Percentiles rank a stretch among this genome's conserved stretches.
Evolutionary conservation across 2,113 vertebrate species (phyloP).

Genomic region (Notothenia rossii): DNA sequence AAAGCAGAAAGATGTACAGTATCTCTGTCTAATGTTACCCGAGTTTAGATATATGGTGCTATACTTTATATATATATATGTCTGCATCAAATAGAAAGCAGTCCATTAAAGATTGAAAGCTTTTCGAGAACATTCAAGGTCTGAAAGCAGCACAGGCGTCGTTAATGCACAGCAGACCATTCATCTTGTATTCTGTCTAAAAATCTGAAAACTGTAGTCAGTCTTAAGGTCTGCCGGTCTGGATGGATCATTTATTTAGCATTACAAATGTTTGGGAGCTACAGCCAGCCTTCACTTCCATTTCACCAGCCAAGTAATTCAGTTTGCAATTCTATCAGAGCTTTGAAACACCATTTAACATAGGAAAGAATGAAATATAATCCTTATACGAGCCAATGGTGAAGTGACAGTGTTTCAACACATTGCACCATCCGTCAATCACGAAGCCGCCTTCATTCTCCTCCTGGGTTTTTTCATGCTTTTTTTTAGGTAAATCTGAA

Average conservation of each 20-base stretch:
- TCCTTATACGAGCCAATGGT: neutral
- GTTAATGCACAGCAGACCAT: conserved; percentile 23
- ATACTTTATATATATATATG: neutral
- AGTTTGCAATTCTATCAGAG: neutral
- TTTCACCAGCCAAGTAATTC: neutral
- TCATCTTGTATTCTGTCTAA: conserved; percentile 39
- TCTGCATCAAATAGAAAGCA: neutral
- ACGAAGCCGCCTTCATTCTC: conserved; percentile 15
- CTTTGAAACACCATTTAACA: neutral
- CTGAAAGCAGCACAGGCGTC: neutral
- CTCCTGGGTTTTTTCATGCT: conserved; percentile 5
- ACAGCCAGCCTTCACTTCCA: conserved; percentile 1
- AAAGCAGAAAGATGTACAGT: no score
- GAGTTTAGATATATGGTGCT: neutral
- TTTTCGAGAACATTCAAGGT: conserved; percentile 6
- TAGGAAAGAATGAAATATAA: neutral
- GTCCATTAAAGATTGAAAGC: conserved; percentile 24
- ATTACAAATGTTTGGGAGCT: conserved; percentile 16
- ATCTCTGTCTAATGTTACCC: conserved; percentile 14
- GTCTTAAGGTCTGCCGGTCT: conserved; percentile 11
- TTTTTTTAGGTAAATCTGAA: conserved; percentile 8
- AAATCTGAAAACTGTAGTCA: conserved; percentile 17
- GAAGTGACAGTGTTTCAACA: conserved; percentile 32
- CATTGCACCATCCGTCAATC: conserved; percentile 55
- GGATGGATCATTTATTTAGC: conserved; percentile 41